phyloP scores from a whole-genome alignment of 2,797 vertebrate species.

The Melanotaenia trifasciata region DNA sequence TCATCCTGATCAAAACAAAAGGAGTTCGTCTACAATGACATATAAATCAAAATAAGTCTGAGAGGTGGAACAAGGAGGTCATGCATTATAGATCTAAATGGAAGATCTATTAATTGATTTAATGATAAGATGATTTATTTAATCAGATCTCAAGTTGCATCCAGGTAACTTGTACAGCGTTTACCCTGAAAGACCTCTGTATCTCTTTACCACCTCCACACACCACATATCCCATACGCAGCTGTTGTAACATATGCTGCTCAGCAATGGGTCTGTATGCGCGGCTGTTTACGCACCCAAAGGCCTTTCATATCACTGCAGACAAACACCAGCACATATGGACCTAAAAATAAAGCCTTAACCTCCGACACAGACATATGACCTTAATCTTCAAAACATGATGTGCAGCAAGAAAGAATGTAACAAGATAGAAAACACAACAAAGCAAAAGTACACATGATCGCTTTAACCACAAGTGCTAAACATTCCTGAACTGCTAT shows the following conservation, averaged over 20 bases:
- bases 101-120: neutral
- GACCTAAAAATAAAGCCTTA: slow-evolving; percentile 77
- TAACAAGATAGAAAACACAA: slow-evolving; percentile 69
- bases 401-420: slow-evolving; percentile 66
- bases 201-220: slow-evolving; percentile 62
- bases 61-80: neutral
- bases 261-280: slow-evolving; percentile 69
- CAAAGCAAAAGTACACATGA: slow-evolving; percentile 66
- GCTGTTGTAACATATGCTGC: slow-evolving; percentile 84
- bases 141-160: slow-evolving; percentile 36
- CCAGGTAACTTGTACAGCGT: slow-evolving; percentile 40
- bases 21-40: neutral
- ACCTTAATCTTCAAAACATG: slow-evolving; percentile 77
- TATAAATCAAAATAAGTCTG: neutral
- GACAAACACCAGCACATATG: slow-evolving; percentile 73
- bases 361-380: slow-evolving; percentile 72
- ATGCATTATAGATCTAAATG: neutral
- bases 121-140: neutral
- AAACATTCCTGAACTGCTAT: slow-evolving; percentile 63
- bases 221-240: slow-evolving; percentile 70
- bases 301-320: slow-evolving; percentile 80
- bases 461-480: slow-evolving; percentile 54
- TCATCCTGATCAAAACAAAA: neutral
- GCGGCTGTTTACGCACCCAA: slow-evolving; percentile 82
- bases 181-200: slow-evolving; percentile 46